phyloP scores from a whole-genome alignment of 2,888 invertebrate species.

The Odontothrips loti region DNA sequence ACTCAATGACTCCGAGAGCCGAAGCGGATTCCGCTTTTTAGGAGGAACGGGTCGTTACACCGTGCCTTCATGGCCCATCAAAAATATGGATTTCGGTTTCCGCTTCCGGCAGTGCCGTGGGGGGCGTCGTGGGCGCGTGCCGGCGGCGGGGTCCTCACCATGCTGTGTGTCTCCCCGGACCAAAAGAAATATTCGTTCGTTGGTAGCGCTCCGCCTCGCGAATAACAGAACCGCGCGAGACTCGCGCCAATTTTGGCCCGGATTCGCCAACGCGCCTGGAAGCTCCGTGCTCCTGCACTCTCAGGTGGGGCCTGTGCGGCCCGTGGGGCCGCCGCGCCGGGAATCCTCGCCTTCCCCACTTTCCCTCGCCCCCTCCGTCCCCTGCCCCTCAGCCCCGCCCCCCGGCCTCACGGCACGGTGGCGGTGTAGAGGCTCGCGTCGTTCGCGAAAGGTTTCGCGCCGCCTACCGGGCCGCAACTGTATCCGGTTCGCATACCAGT shows the following conservation, averaged over 20 bases:
- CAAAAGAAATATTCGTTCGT: too few species aligned
- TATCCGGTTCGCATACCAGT: too few species aligned
- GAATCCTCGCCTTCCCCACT: too few species aligned
- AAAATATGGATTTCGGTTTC: background rate
- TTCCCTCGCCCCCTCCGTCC: background rate
- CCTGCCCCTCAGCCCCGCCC: background rate
- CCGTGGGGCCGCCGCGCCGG: too few species aligned
- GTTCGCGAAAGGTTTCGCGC: background rate
- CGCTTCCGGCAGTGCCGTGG: background rate
- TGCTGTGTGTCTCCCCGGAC: too few species aligned
- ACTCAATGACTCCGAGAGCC: background rate
- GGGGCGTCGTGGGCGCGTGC: too few species aligned
- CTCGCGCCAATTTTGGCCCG: slow-evolving; percentile 18
- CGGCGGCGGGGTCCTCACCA: too few species aligned
- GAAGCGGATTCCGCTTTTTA: background rate
- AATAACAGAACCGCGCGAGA: background rate
- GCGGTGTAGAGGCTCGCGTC: background rate
- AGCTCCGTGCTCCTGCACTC: background rate
- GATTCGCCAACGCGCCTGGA: background rate
- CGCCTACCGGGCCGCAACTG: too few species aligned
- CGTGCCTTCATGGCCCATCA: background rate
- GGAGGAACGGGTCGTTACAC: background rate
- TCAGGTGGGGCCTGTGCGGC: too few species aligned
- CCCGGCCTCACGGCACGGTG: background rate
- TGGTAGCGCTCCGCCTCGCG: background rate